Base-by-base conservation (phyloP, 2,888 invertebrate genomes). In the Papilio elwesi region DNA sequence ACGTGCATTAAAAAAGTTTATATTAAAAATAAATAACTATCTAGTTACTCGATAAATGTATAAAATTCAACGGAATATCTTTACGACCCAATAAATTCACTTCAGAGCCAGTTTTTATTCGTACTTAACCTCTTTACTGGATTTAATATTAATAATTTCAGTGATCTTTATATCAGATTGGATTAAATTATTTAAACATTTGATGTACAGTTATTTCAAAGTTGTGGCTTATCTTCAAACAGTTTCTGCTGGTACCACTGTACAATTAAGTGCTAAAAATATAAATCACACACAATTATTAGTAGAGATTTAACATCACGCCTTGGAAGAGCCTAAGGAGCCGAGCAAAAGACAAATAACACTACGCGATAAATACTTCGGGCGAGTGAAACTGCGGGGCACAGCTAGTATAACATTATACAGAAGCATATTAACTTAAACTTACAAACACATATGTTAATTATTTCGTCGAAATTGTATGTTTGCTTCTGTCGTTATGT, bases 61-160 rank as follows among this genome's bases (percentile, higher is more conserved):
- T 59, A 59, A 59, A 11, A 62, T 62, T 62, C 43, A 2, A 43
- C 59, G 59, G 59, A 62, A 62, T 43, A 15, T 62, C 43, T 62
- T 62, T 62, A 62, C 59, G 59, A 62, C 43, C 59, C 43, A 62
- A 62, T 62, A 62, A 62, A 62, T 62, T 62, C 59, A 62, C 43
- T 62, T 62, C 59, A 62, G 59, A 62, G 43, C 59, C 59, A 62
- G 59, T 62, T 62, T 62, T 69, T 62, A 62, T 69, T 36, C 51
- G 9, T 62, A 69, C 62, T 62, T 62, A 62, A 68, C 68, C 48
- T 47, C 57, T 57, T 68, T 57, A 48, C 55, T 48, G 55, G 16
- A 57, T 68, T 57, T 68, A 68, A 68, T 68, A 57, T 57, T 15
- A 62, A 57, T 48, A 68, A 57, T 48, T 57, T 55, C 48, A 57